phyloP scores from a whole-genome alignment of 2,797 vertebrate genomes.

The Perodicticus potto region DNA sequence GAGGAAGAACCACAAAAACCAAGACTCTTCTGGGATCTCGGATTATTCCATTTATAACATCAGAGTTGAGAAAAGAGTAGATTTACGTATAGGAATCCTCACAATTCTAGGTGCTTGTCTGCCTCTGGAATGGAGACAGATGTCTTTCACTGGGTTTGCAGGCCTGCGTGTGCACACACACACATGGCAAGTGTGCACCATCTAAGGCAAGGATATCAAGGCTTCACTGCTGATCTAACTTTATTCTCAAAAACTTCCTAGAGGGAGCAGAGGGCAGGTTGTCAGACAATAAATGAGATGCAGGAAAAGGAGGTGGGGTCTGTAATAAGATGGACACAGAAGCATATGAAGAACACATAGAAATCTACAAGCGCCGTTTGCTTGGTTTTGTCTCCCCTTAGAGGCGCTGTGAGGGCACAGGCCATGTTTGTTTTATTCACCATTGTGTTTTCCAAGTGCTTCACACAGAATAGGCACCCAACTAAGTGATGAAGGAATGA shows the following conservation, averaged over 20 bases:
- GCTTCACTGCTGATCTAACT: background rate
- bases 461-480: background rate
- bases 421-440: background rate
- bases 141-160: background rate
- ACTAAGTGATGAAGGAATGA: background rate
- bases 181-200: background rate
- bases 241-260: conserved; percentile 1
- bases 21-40: conserved; percentile 18
- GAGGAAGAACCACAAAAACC: background rate
- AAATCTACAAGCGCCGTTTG: background rate
- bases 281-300: background rate
- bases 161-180: background rate
- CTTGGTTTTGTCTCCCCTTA: background rate
- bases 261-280: background rate
- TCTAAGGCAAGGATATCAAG: background rate
- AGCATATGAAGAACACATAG: background rate
- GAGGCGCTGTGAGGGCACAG: background rate
- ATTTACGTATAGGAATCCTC: background rate
- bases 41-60: background rate
- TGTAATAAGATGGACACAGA: background rate
- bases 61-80: conserved; percentile 20
- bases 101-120: background rate
- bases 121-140: conserved; percentile 18
- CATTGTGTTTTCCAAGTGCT: background rate
- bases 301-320: background rate